Evolutionary conservation across 2,797 vertebrate genomes (phyloP), one percentile per base, ranked within the genome.

Genomic region (Serranus cabrilla): DNA sequence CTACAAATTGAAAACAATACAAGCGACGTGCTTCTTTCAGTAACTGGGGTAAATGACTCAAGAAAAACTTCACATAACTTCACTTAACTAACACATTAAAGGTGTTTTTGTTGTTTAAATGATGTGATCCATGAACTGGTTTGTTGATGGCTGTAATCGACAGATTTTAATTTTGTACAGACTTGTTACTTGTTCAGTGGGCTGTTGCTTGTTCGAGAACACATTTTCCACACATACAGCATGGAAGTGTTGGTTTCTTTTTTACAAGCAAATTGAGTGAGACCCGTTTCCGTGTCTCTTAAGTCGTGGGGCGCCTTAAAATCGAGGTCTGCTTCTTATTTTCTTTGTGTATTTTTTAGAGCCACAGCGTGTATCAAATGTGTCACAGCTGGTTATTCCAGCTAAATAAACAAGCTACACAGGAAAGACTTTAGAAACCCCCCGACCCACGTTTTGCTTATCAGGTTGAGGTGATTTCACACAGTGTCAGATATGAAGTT

Each of bases 401-500:
- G 75, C 47, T 77, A 66, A 68, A 68, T 72, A 80, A 80, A 81
- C 61, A 64, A 68, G 21, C 52, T 49, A 10, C 52, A 55, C 45
- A 50, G 45, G 7, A 46, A 27, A 39, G 49, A 37, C 10, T 58
- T 43, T 6, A 58, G 47, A 76, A 82, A 31, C 43, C 21, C 45
- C 51, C 45, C 2, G 3, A 65, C 54, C 51, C n/a, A 25, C 2
- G 5, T 61, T 67, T 34, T 37, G 5, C 16, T 3, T 37, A 37
- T 78, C 42, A 65, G n/a, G 54, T 49, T 39, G 7, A n/a, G 25
- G 13, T 45, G 25, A 21, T 55, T 70, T 68, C 62, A 50, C 40
- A 45, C 34, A 12, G 34, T 20, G 62, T 76, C 46, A 37, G 25
- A 61, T 54, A 9, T 57, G 42, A 67, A 34, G 37, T 49, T 13